Evolutionary conservation across 2,797 vertebrate species (phyloP).

Genomic region (Phoxinus dragarum): DNA sequence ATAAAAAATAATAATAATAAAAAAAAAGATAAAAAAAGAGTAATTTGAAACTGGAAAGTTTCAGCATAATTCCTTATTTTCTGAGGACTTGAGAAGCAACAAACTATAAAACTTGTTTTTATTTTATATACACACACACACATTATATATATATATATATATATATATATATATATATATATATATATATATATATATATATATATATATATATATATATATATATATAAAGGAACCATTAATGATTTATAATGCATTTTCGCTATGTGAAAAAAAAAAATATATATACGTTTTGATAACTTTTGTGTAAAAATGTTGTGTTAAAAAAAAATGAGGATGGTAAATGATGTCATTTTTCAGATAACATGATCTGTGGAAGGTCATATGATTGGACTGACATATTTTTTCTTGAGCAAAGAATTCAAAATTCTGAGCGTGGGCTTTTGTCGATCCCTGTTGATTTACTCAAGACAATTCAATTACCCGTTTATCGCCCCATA

Average conservation of each 20-base stretch:
- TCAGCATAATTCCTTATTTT: not conserved
- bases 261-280: not conserved
- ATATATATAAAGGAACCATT: not conserved
- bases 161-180: too few species aligned
- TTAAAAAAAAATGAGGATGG: not conserved
- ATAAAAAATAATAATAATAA: not conserved
- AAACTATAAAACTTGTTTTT: too few species aligned
- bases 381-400: not conserved
- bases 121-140: too few species aligned
- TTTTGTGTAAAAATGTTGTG: constrained; percentile 3
- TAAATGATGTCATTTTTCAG: not conserved
- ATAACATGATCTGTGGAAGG: not conserved
- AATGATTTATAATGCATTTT: not conserved
- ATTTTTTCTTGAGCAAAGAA: constrained; percentile 6
- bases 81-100: not conserved
- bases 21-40: not conserved
- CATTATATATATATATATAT: too few species aligned
- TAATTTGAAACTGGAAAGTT: not conserved
- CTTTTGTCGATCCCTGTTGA: constrained; percentile 36
- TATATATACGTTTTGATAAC: not conserved
- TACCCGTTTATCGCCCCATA: constrained; percentile 52
- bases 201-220: too few species aligned
- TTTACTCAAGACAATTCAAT: constrained; percentile 58
- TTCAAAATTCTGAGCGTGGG: not conserved
- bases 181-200: too few species aligned